Conservation (phyloP, 37 sponge, comb jelly and placozoan genomes). For the Oopsacas minuta region DNA sequence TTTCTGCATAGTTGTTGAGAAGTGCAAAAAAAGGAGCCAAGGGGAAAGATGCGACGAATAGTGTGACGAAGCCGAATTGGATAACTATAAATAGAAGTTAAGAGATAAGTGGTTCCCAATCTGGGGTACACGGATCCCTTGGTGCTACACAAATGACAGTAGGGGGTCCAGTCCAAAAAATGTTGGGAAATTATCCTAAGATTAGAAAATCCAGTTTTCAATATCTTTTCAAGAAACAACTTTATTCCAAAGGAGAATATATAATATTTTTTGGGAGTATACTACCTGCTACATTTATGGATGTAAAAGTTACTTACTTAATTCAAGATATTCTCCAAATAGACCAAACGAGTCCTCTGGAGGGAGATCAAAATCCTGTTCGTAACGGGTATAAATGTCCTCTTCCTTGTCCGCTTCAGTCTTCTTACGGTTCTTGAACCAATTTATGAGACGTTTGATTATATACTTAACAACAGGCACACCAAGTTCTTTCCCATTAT, state of each 20-base stretch:
- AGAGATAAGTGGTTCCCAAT: too few relatives aligned
- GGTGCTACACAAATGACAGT: too few relatives aligned
- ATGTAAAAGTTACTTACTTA: constrained; percentile 35
- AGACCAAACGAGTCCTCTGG: constrained; percentile 57
- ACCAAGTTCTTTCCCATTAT: constrained; percentile 66
- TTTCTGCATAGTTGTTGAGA: constrained; percentile 93
- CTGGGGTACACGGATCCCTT: too few relatives aligned
- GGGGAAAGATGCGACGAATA: constrained; percentile 95
- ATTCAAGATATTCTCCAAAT: constrained; percentile 89
- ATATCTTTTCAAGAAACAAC: too few relatives aligned
- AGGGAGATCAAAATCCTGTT: constrained; percentile 77
- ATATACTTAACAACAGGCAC: constrained; percentile 60
- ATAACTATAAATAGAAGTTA: constrained; percentile 45
- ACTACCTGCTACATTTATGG: not conserved
- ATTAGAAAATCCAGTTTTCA: too few relatives aligned
- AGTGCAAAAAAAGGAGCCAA: constrained; percentile 94
- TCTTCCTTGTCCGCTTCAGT: constrained; percentile 35
- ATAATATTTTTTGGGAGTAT: not conserved
- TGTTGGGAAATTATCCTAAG: too few relatives aligned
- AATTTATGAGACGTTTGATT: constrained; percentile 38
- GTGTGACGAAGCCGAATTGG: constrained; percentile 94
- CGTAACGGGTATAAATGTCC: constrained; percentile 74
- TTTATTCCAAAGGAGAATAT: too few relatives aligned
- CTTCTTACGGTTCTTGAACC: constrained; percentile 34
- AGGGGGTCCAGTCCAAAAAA: too few relatives aligned